These are phyloP conservation scores for Physocephala rufipes DNA, from an alignment of 2,888 invertebrate species.

Conservation along the genomic window DNA sequence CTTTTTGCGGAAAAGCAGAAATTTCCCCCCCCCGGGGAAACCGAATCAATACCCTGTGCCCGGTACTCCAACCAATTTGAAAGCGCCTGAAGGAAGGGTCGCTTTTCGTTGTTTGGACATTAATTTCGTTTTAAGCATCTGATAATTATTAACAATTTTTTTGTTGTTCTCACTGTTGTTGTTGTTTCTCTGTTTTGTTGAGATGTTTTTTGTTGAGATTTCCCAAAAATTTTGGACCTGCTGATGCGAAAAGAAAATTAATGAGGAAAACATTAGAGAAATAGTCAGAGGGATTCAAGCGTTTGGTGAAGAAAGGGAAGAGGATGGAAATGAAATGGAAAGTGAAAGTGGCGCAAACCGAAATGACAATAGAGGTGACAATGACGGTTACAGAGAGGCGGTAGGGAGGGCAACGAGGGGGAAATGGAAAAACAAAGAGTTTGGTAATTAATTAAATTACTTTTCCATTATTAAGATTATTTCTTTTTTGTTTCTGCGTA, in stretches of 20 bases:
- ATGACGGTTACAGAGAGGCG: no score
- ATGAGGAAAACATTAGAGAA: neutral
- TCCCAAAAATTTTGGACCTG: neutral
- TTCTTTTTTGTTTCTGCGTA: neutral
- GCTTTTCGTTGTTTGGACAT: neutral
- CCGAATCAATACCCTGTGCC: neutral
- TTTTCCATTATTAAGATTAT: neutral
- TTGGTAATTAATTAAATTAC: neutral
- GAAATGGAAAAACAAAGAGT: no score
- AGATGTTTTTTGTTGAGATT: neutral
- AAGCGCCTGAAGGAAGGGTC: neutral
- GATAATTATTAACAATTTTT: neutral
- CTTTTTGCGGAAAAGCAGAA: neutral
- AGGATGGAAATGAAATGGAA: neutral
- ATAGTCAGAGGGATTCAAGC: neutral
- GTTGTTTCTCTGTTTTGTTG: no score
- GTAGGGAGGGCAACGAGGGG: no score
- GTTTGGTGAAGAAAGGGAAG: neutral
- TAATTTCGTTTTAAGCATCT: slow-evolving; percentile 4
- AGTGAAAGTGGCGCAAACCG: no score
- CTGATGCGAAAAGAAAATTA: neutral
- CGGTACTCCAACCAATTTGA: no score
- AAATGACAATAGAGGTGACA: no score
- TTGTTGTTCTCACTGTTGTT: no score
- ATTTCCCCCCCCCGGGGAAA: slow-evolving; percentile 6